These are phyloP conservation scores for Potamarius usumacintae DNA, from an alignment of 2,113 vertebrate species.

Conservation along the genomic window DNA sequence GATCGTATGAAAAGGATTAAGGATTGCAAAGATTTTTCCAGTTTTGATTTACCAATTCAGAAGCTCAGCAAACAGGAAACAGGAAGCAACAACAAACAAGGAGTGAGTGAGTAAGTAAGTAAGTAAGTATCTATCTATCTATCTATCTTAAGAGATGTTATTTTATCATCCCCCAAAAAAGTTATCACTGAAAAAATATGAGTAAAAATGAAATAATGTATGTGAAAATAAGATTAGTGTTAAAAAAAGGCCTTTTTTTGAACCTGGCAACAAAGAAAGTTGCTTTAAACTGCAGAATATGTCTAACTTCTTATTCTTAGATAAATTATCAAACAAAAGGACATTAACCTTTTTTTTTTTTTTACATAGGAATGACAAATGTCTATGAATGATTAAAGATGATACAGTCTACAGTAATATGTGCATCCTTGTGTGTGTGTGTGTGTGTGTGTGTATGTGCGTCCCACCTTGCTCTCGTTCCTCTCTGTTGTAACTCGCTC, in stretches of 20 bases:
- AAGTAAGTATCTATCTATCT: too few species aligned
- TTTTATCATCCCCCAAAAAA: neutral
- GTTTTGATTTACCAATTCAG: too few species aligned
- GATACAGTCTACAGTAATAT: neutral
- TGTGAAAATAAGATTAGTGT: neutral
- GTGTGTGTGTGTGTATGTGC: neutral
- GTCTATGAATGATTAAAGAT: neutral
- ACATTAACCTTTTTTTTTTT: neutral
- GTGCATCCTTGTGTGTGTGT: slow-evolving; percentile 9
- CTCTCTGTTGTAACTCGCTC: slow-evolving; percentile 48
- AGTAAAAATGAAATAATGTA: neutral
- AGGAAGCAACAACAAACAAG: too few species aligned
- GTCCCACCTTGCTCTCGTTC: slow-evolving; percentile 60
- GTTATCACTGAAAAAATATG: neutral
- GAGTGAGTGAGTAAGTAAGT: too few species aligned
- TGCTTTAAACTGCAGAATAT: neutral
- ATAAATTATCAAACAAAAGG: neutral
- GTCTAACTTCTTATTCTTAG: neutral
- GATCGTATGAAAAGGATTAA: too few species aligned
- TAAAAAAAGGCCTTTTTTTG: too few species aligned
- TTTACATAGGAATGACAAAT: neutral
- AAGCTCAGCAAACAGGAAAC: too few species aligned
- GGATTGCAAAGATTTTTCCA: too few species aligned
- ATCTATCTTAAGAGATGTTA: neutral
- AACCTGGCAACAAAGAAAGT: too few species aligned